Percentiles rank a stretch among this genome's conserved stretches.
These are phyloP conservation scores for Dascyllus trimaculatus DNA, from an alignment of 2,113 vertebrate species.

Conservation along the genomic window DNA sequence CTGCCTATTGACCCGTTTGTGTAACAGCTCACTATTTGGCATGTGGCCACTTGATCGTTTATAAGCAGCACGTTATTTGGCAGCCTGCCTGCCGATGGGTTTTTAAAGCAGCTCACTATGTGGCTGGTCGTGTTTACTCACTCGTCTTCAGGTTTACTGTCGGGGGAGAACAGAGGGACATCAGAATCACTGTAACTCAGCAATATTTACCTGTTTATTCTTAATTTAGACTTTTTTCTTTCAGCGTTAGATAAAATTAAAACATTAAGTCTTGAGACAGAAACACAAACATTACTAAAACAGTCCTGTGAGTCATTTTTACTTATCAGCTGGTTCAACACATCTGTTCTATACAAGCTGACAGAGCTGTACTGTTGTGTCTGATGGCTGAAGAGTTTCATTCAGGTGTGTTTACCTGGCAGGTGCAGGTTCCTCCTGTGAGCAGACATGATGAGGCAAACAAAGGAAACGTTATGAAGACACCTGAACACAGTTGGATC, in stretches of 20 bases:
- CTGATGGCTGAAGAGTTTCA: no score
- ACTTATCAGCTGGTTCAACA: no score
- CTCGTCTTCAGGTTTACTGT: conserved; percentile 76
- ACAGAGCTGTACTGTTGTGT: no score
- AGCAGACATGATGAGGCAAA: background rate
- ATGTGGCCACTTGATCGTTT: background rate
- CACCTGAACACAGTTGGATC: no score
- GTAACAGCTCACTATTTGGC: conserved; percentile 38
- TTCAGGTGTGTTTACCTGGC: conserved; percentile 64
- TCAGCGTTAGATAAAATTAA: no score
- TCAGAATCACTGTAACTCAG: background rate
- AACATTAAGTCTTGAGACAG: no score
- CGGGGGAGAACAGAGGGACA: conserved; percentile 14
- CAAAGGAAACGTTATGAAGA: background rate
- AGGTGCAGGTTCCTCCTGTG: conserved; percentile 56
- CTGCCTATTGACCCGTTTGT: background rate
- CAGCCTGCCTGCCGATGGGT: background rate
- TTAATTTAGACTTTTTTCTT: background rate
- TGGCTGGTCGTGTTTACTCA: conserved; percentile 69
- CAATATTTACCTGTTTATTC: background rate
- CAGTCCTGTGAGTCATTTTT: no score
- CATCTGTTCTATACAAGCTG: no score
- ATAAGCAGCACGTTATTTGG: conserved; percentile 33
- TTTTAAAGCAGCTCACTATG: conserved; percentile 21
- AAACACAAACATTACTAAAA: no score